These are phyloP conservation scores for Leptothorax acervorum DNA, from an alignment of 2,888 invertebrate species.

Conservation along the genomic window DNA sequence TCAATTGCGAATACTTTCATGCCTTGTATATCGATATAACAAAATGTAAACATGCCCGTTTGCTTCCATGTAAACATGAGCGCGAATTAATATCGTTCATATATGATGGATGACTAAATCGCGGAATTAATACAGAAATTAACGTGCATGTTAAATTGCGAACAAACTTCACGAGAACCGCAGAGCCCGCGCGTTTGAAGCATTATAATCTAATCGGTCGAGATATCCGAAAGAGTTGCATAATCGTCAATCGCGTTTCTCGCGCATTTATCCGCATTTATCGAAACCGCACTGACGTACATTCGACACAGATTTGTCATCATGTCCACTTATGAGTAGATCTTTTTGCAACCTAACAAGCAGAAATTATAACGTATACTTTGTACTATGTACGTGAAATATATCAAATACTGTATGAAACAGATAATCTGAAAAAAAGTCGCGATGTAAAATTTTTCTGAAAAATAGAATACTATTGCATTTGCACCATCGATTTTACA, in stretches of 20 bases:
- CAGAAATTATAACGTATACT: not conserved
- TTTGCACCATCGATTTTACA: not conserved
- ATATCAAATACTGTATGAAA: not conserved
- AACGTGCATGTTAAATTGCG: slow-evolving; percentile 42
- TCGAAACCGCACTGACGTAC: slow-evolving; percentile 10
- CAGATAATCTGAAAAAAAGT: not conserved
- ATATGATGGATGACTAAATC: slow-evolving; percentile 37
- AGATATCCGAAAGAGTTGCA: slow-evolving; percentile 29
- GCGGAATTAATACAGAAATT: slow-evolving; percentile 45
- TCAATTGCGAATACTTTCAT: slow-evolving; percentile 24
- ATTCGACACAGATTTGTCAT: not conserved
- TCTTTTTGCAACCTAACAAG: not conserved
- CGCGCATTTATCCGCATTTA: slow-evolving; percentile 21
- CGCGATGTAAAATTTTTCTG: not conserved
- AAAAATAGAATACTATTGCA: not conserved
- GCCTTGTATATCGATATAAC: not conserved
- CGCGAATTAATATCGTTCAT: slow-evolving; percentile 35
- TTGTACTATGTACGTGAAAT: not conserved
- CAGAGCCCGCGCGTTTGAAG: slow-evolving; percentile 22
- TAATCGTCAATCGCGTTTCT: slow-evolving; percentile 19
- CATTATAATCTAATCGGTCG: slow-evolving; percentile 49
- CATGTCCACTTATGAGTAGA: not conserved
- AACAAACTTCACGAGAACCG: slow-evolving; percentile 37
- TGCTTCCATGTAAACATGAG: slow-evolving; percentile 16
- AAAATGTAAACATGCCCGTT: slow-evolving; percentile 35